Base-by-base conservation (phyloP, 2,113 vertebrate genomes). In the Gallinago undulata region DNA sequence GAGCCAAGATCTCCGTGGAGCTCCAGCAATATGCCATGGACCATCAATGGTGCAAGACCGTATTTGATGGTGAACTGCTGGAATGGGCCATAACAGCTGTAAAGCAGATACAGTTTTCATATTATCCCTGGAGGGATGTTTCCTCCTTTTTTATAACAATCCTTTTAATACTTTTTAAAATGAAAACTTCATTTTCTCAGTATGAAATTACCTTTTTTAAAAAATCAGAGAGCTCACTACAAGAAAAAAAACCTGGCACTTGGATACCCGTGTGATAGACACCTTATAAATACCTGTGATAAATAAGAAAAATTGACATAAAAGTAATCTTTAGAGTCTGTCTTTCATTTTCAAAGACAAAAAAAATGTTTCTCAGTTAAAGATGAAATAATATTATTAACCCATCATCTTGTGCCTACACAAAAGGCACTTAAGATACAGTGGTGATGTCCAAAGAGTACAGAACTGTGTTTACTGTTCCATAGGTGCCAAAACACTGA, bases 201-300 rank as follows among this genome's bases (percentile, higher is more conserved):
- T 75, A 90, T 35, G 64, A 92, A 93, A 81, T 89, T 50, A n/a
- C 33, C 21, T 78, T 73, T 63, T 30, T 3, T 10, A 62, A 84
- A 63, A 85, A 60, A 56, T 51, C 60, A 62, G 89, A 94, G 88
- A 56, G n/a, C 27, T 53, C 82, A 5, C 59, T 15, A 68, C 1
- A 9, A 85, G 67, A 24, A 80, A 66, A 92, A 90, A 93, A 93
- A 10, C 0, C 33, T 81, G 79, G 67, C 19, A 7, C 25, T 56
- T 67, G 43, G 81, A 81, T 72, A 82, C 74, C 62, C 2, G 1
- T 67, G 81, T 63, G 91, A 87, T n/a, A 91, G 41, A 33, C 37
- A 79, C 60, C 70, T 91, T 94, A 81, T 79, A 97, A 94, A 92
- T 85, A 93, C 56, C 28, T 84, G 60, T 37, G 72, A 73, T 89